These are phyloP conservation scores for Capromys pilorides DNA, from an alignment of 2,797 vertebrate genomes.

Conservation along the genomic window DNA sequence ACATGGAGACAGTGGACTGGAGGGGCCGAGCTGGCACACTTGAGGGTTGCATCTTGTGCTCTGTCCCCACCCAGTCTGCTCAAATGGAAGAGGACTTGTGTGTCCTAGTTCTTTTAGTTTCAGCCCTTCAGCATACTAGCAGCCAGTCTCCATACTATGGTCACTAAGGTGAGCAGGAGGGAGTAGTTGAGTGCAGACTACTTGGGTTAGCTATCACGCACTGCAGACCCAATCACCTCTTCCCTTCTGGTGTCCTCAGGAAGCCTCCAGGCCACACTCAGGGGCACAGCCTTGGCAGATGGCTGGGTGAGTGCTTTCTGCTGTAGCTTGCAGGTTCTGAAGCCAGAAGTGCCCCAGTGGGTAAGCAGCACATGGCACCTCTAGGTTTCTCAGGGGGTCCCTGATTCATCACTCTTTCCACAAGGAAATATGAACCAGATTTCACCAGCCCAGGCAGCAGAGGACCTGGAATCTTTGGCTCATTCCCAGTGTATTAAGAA, in stretches of 20 bases:
- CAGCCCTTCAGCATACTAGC: not conserved
- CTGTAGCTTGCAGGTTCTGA: not conserved
- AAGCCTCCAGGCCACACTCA: not conserved
- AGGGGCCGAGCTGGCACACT: not conserved
- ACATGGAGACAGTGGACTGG: not conserved
- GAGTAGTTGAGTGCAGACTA: not conserved
- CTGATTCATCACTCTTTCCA: not conserved
- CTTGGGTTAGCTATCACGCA: not conserved
- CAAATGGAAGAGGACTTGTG: not conserved
- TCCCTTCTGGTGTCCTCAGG: not conserved
- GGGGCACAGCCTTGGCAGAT: not conserved
- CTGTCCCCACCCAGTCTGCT: rapidly evolving
- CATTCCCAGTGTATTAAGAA: not conserved
- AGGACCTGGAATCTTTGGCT: not conserved
- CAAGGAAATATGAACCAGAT: not conserved
- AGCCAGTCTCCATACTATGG: not conserved
- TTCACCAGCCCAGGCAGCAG: not conserved
- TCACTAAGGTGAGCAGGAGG: not conserved
- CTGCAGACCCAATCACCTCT: not conserved
- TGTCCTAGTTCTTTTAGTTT: not conserved
- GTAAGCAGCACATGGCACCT: not conserved
- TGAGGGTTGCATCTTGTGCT: too few relatives aligned
- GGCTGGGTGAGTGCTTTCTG: not conserved
- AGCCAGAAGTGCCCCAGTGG: not conserved
- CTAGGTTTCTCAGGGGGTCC: not conserved